These are phyloP conservation scores for Acanthurus leucopareius DNA, from an alignment of 2,797 vertebrate species.

Conservation along the genomic window DNA sequence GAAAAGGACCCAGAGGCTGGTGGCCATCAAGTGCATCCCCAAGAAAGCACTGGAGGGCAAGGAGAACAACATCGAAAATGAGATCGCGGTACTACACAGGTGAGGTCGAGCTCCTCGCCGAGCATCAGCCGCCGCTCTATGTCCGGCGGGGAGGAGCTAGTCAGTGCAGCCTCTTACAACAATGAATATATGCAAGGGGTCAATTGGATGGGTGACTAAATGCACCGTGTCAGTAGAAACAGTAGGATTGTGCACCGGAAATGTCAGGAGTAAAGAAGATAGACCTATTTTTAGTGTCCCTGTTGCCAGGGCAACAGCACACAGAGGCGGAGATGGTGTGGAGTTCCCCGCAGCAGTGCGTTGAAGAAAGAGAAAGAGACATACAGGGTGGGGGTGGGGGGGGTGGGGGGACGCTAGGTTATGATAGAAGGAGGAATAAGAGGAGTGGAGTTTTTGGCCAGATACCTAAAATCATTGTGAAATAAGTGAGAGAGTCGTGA, in stretches of 20 bases:
- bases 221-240: constrained; percentile 83
- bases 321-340: constrained; percentile 84
- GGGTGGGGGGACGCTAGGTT: constrained; percentile 18
- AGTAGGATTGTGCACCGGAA: constrained; percentile 84
- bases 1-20: constrained; percentile 92
- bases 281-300: constrained; percentile 89
- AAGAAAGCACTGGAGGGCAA: constrained; percentile 97
- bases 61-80: constrained; percentile 97
- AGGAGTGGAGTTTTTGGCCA: constrained; percentile 42
- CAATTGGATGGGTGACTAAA: constrained; percentile 78
- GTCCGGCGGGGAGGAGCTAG: constrained; percentile 22
- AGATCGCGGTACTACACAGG: constrained; percentile 96
- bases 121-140: neutral
- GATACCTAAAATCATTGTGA: constrained; percentile 40
- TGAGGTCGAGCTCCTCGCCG: constrained; percentile 65
- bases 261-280: constrained; percentile 89
- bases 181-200: constrained; percentile 56
- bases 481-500: constrained; percentile 23
- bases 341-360: constrained; percentile 86
- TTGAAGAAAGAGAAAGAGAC: constrained; percentile 79
- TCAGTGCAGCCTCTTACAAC: constrained; percentile 10
- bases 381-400: constrained; percentile 57
- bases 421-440: constrained; percentile 30
- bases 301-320: constrained; percentile 89
- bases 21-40: constrained; percentile 97